Conservation (phyloP, 2,797 vertebrate species). For the Hyperoplus immaculatus region DNA sequence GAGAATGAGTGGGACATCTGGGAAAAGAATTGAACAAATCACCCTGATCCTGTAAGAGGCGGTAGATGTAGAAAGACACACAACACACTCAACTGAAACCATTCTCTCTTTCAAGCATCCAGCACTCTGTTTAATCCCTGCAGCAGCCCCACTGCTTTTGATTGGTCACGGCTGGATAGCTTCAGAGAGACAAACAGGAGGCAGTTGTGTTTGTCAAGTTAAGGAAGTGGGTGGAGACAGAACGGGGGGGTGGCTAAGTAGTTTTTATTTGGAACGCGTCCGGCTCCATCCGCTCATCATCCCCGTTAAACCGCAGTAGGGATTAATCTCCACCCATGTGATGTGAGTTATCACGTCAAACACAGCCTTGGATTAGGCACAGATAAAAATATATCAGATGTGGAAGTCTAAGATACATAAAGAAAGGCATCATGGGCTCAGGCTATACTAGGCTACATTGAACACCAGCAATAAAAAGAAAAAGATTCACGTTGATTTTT, state of each 20-base stretch:
- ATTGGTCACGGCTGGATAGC: neutral
- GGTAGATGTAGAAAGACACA: neutral
- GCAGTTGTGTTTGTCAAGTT: neutral
- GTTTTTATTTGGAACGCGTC: neutral
- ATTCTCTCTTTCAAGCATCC: neutral
- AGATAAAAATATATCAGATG: neutral
- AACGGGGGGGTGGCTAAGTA: neutral
- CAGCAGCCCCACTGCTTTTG: neutral
- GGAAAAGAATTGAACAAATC: neutral
- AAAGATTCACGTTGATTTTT: too few relatives aligned
- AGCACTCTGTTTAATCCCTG: neutral
- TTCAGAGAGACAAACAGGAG: neutral
- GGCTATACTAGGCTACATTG: neutral
- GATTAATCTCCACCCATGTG: constrained; percentile 52
- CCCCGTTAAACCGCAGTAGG: constrained; percentile 20
- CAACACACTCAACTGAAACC: neutral
- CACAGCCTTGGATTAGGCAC: constrained; percentile 28
- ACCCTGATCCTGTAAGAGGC: too few relatives aligned
- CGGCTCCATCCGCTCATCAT: constrained; percentile 32
- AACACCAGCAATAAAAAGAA: neutral
- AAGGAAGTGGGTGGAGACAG: neutral
- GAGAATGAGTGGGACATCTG: too few relatives aligned
- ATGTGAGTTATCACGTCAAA: neutral
- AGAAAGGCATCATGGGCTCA: rapidly evolving
- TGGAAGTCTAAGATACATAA: neutral